These are phyloP conservation scores for Harmothoe impar DNA, from an alignment of 2,888 invertebrate genomes.

Conservation along the genomic window DNA sequence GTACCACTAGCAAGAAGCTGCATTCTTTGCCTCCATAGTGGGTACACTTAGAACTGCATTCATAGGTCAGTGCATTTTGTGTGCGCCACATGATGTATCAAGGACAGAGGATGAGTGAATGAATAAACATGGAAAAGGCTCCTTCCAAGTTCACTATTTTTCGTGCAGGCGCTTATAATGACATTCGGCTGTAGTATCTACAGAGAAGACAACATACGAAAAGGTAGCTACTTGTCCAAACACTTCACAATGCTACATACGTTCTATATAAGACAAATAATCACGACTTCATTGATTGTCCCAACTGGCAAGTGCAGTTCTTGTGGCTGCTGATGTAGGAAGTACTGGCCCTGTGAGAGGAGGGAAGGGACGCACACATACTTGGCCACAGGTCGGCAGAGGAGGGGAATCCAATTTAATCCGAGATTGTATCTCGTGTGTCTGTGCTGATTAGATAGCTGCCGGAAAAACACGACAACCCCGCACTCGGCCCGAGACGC, in stretches of 20 bases:
- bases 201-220: neutral
- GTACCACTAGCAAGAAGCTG: too few species aligned
- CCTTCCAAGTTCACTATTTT: too few species aligned
- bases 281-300: neutral
- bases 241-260: neutral
- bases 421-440: conserved; percentile 22
- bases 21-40: too few species aligned
- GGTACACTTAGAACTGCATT: too few species aligned
- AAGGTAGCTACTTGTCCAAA: too few species aligned
- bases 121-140: too few species aligned
- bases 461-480: neutral
- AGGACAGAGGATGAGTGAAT: too few species aligned
- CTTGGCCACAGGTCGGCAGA: neutral
- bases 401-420: conserved; percentile 27
- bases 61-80: too few species aligned
- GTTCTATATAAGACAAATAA: neutral
- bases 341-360: neutral
- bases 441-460: conserved; percentile 24
- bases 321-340: neutral
- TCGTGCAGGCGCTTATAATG: too few species aligned
- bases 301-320: neutral
- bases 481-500: neutral
- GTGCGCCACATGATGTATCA: too few species aligned
- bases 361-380: neutral
- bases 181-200: too few species aligned